Evolutionary conservation across 2,797 vertebrate species (phyloP), one percentile per base, ranked within the genome.

Genomic region (Agapornis canus): DNA sequence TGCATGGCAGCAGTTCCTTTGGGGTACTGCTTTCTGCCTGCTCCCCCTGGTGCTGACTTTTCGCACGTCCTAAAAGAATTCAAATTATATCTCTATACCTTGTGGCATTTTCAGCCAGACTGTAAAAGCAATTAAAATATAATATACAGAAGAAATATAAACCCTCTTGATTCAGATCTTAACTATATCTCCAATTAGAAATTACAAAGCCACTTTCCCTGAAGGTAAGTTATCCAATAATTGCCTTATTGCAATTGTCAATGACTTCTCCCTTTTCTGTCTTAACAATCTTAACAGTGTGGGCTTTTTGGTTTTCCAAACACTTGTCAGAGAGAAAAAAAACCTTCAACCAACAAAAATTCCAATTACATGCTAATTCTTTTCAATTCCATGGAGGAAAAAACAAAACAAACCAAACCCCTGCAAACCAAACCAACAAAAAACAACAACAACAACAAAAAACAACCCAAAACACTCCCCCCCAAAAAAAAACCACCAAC

Each of bases 51-150:
- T 89, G 73, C 82, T 86, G 76, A 25, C 32, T 92, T 81, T 39
- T 75, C 27, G 59, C 57, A 19, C 5, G 47, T 82, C 83, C 86
- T 91, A 43, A 31, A 91, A 87, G 87, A 75, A 91, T 85, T 82
- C 91, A 94, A 91, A 94, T 96, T 81, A 94, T 80, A 91, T 49
- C 60, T 80, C 51, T 31, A 15, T 82, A 87, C 91, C 85, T 91
- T 6, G 11, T 96, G 91, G 79, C 91, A 71, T 49, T 94, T 90
- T 68, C 68, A 88, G 45, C 32, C 85, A 68, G 79, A 78, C 92
- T 75, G 65, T 85, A 78, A 92, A 96, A 95, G 82, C 91, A 95
- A 96, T 96, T 94, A 95, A 94, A 96, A 89, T 71, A 82, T 66
- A 87, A 89, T 95, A 87, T 94, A 82, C 29, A 83, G 87, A 47